Evolutionary conservation across 2,888 invertebrate species (phyloP).

Genomic region (Pristionchus exspectatus): DNA sequence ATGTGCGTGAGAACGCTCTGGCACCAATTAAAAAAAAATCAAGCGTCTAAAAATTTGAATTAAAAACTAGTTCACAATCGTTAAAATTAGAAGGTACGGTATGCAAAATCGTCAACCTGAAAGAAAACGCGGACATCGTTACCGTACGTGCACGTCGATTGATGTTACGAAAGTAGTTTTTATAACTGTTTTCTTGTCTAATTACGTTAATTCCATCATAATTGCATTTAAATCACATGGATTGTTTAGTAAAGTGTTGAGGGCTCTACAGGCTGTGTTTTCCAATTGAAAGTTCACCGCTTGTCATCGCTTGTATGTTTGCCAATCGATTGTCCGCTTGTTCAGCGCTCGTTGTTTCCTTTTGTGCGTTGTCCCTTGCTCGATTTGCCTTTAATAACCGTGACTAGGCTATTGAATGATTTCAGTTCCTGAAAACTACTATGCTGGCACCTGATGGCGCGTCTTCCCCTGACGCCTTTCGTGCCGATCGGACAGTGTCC

Average conservation of each 20-base stretch:
- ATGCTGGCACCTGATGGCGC: background rate
- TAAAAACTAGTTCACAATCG: too few relatives aligned
- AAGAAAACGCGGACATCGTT: too few relatives aligned
- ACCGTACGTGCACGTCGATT: too few relatives aligned
- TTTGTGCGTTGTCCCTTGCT: background rate
- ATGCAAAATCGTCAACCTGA: too few relatives aligned
- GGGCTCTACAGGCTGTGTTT: background rate
- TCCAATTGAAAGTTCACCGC: background rate
- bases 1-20: too few relatives aligned
- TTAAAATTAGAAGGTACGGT: too few relatives aligned
- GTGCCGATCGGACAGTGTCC: background rate
- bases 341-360: conserved; percentile 3
- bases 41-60: too few relatives aligned
- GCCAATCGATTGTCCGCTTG: conserved; percentile 28
- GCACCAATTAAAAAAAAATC: too few relatives aligned
- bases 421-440: background rate
- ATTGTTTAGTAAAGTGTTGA: background rate
- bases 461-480: background rate
- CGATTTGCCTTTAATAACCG: background rate
- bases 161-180: background rate
- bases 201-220: background rate
- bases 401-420: background rate
- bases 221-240: background rate
- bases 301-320: background rate
- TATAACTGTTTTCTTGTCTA: background rate